Percentiles rank a stretch among this genome's conserved stretches.
These are phyloP conservation scores for Chesias legatella DNA, from an alignment of 2,888 invertebrate genomes.

Conservation along the genomic window DNA sequence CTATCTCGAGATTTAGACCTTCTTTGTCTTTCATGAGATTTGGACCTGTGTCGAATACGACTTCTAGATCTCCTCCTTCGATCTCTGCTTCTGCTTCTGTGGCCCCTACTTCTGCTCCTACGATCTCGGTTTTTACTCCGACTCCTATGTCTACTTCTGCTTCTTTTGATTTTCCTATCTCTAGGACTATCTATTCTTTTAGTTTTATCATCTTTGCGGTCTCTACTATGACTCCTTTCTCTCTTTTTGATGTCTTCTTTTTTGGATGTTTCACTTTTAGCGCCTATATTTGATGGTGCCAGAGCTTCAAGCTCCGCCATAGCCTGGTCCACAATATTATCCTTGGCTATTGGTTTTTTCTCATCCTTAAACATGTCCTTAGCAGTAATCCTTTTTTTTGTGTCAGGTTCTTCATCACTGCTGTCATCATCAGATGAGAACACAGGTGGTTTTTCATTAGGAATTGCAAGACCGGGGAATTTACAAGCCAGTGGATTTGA, in stretches of 20 bases:
- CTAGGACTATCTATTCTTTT: conserved; percentile 48
- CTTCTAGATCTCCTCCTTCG: conserved; percentile 45
- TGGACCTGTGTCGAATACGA: conserved; percentile 31
- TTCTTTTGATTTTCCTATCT: conserved; percentile 45
- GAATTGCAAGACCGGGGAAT: conserved; percentile 90
- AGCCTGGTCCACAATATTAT: conserved; percentile 86
- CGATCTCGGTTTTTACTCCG: conserved; percentile 39
- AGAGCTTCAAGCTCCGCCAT: conserved; percentile 93
- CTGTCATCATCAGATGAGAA: conserved; percentile 57
- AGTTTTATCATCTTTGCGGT: conserved; percentile 39
- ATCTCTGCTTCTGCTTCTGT: conserved; percentile 33
- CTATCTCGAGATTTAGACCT: conserved; percentile 41
- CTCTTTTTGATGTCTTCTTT: conserved; percentile 42
- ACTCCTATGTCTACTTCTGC: conserved; percentile 41
- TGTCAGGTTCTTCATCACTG: conserved; percentile 57
- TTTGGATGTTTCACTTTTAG: conserved; percentile 33
- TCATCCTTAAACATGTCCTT: conserved; percentile 70
- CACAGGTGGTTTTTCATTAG: conserved; percentile 83
- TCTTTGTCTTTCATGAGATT: conserved; percentile 24
- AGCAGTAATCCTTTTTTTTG: conserved; percentile 56
- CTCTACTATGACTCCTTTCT: conserved; percentile 45
- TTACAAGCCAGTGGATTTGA: conserved; percentile 82
- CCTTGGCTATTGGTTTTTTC: conserved; percentile 42
- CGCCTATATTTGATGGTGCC: conserved; percentile 82
- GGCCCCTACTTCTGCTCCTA: conserved; percentile 45